Percentiles rank a stretch among this genome's conserved stretches.
These are phyloP conservation scores for Junonia oenone DNA, from an alignment of 2,888 invertebrate genomes.

Conservation along the genomic window DNA sequence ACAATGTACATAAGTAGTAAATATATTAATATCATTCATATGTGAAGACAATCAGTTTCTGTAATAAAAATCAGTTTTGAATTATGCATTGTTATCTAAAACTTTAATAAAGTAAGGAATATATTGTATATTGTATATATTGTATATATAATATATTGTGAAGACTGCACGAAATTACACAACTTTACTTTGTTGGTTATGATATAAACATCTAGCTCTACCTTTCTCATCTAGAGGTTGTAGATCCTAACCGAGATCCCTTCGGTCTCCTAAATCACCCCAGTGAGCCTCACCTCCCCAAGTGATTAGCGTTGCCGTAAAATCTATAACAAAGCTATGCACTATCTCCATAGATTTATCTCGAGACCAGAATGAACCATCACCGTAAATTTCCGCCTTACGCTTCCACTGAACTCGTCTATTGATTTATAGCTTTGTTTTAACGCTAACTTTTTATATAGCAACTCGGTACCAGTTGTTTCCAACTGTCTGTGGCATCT, in stretches of 20 bases:
- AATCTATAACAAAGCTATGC: slow-evolving; percentile 52
- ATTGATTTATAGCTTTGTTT: slow-evolving; percentile 73
- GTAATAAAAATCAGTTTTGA: too few species aligned
- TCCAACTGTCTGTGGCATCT: slow-evolving; percentile 74
- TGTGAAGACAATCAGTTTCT: too few species aligned
- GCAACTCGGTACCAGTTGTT: slow-evolving; percentile 67
- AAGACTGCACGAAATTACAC: too few species aligned
- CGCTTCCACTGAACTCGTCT: slow-evolving; percentile 64
- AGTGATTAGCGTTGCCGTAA: slow-evolving; percentile 57
- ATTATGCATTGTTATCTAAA: too few species aligned
- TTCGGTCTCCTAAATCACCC: slow-evolving; percentile 16
- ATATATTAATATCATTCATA: too few species aligned
- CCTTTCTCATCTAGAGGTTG: not conserved
- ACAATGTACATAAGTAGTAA: too few species aligned
- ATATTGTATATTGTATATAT: too few species aligned
- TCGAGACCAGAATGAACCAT: slow-evolving; percentile 49
- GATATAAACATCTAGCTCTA: slow-evolving; percentile 1
- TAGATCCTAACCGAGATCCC: slow-evolving; percentile 1
- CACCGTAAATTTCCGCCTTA: slow-evolving; percentile 67
- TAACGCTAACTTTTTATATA: slow-evolving; percentile 75
- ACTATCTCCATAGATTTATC: slow-evolving; percentile 56
- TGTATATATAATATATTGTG: too few species aligned
- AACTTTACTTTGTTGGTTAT: not conserved
- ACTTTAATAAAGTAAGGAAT: too few species aligned
- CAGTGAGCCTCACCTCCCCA: slow-evolving; percentile 16